Evolutionary conservation across 2,797 vertebrate species (phyloP).

Genomic region (Pitangus sulphuratus): DNA sequence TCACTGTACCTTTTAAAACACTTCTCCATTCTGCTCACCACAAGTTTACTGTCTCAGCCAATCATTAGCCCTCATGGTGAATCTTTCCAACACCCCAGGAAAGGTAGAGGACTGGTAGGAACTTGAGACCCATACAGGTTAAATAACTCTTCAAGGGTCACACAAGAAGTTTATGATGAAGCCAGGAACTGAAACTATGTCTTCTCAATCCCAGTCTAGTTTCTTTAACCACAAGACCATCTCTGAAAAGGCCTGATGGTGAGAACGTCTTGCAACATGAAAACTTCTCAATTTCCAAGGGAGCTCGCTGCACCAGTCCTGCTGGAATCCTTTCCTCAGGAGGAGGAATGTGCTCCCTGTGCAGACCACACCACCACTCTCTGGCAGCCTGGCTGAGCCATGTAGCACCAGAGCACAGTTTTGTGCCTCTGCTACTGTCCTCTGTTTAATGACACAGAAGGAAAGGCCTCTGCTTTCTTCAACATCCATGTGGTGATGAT

Average conservation of each 20-base stretch:
- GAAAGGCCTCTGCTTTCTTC: neutral
- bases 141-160: neutral
- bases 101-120: neutral
- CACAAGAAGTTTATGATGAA: neutral
- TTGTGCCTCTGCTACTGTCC: neutral
- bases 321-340: neutral
- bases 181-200: neutral
- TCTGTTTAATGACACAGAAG: neutral
- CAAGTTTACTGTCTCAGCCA: neutral
- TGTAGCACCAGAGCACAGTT: neutral
- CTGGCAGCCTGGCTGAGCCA: neutral
- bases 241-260: neutral
- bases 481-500: neutral
- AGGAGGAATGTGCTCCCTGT: neutral
- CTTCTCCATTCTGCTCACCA: neutral
- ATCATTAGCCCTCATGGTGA: neutral
- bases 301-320: neutral
- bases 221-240: neutral
- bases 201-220: neutral
- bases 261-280: neutral
- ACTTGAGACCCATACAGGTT: neutral
- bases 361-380: fast-evolving
- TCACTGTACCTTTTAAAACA: neutral
- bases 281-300: neutral
- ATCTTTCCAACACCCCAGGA: neutral